Evolutionary conservation across 2,113 vertebrate species (phyloP), one percentile per base, ranked within the genome.

Genomic region (Salvelinus sp.): DNA sequence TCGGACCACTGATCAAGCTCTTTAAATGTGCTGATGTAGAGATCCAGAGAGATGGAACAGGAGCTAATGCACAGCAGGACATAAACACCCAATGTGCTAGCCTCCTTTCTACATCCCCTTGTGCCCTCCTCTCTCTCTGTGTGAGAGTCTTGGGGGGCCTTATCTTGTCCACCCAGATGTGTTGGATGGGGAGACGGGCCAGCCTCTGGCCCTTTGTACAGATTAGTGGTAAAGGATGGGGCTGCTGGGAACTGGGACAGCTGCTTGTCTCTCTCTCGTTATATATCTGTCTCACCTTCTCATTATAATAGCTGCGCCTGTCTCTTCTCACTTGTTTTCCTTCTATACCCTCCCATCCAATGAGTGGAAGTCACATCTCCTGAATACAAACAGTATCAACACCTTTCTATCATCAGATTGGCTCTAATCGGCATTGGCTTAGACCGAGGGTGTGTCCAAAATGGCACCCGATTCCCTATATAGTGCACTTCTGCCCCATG

Each of bases 131-230:
- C 38, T 33, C 33, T 33, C 6, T 33, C 74, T 62, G 28, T 78
- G n/a, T 50, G 22, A 50, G 28, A 75, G 27, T 63, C 44, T 27
- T 58, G 4, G 33, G 68, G 7, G 58, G 79, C 47, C 60, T 69
- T 75, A 85, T 89, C 82, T 80, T 57, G 7, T 72, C 77, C 77
- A 27, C 54, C n/a, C 86, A 90, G 82, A 83, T 48, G 25, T 69
- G 69, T 72, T 81, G 65, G 76, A 70, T 23, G 1, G 60, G 73
- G 16, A 12, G 38, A 44, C 9, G 9, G 38, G 38, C 38, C 9
- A 72, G 76, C 38, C 74, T 78, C 66, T 76, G 76, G 44, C 70
- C 63, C 64, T 76, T 72, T 77, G 70, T 83, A 76, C 74, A 78
- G 72, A 83, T 81, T 77, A 80, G 73, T 62, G 71, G 57, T 66